Base-by-base conservation (phyloP, 2,113 vertebrate species). In the Microcebus griseorufus region DNA sequence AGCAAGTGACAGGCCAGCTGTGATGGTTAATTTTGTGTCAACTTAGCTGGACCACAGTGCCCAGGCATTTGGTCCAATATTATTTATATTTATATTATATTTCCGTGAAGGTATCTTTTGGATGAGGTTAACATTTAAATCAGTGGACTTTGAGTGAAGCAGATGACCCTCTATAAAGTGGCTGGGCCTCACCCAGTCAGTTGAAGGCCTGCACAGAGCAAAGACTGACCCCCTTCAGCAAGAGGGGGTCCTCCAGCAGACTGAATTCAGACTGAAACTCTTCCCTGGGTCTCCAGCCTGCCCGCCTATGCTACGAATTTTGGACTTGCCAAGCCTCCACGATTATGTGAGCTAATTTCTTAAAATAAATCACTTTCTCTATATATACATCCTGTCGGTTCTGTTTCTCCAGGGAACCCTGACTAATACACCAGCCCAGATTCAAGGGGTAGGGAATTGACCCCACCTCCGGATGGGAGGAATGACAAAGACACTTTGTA, bases 331-430 rank as follows among this genome's bases (percentile, higher is more conserved):
- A 53, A 86, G 45, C 39, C 70, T 78, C 62, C 39, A 64, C 22
- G n/a, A 45, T 20, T 39, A 29, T 10, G 2, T 93, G 62, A 91
- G 55, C 25, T 58, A 75, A 45, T 62, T 90, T 27, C 86, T 96
- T 55, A 94, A 96, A 94, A 84, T 90, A 90, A 88, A 62, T 75
- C 64, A 67, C 90, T 70, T 39, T 85, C 60, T 27, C 16, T 64
- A 70, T 18, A 78, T 27, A 27, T 9, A 70, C 17, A 14, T 84
- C 9, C 69, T 83, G 20, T 65, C n/a, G 34, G 42, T 93, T 83
- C 81, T 97, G 75, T 95, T 95, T 92, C 60, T 96, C 42, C 29
- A 29, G 27, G 93, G 90, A 95, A 76, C 7, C 25, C 60, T 79
- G 86, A 72, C 79, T 88, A 84, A 88, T 18, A n/a, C 37, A 83